Evolutionary conservation across 2,797 vertebrate genomes (phyloP), one percentile per base, ranked within the genome.

Genomic region (Argya squamiceps): DNA sequence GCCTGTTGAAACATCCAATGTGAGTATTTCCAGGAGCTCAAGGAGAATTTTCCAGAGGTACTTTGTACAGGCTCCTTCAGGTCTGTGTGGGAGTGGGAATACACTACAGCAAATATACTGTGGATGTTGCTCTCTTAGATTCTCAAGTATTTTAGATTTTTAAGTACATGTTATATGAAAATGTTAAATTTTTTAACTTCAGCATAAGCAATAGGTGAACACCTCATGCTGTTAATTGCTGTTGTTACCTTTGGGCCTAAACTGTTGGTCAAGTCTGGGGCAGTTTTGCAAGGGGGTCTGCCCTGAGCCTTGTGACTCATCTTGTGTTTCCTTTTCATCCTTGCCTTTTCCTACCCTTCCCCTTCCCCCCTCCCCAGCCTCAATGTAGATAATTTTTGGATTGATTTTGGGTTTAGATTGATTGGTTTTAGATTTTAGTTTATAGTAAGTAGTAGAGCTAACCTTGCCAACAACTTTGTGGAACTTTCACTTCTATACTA

Each of bases 91-190:
- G 1, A 77, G 30, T 34, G 34, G 41, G 41, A 47, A 62, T 26
- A 41, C 30, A 55, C 41, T 41, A 7, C 0, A 77, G 64, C 20
- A 69, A 47, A 77, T 5, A 21, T 0, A 69, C 16, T 8, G 7
- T 30, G 16, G 17, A 26, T 0, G 0, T 2, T 62, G 41, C 41
- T 77, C 34, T 69, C 30, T 56, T 34, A 12, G 8, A 50, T 15
- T 9, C 41, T 62, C 4, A 62, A 55, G 24, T 34, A 69, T 22
- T 55, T 86, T 22, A 11, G 30, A 62, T 62, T 77, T 68, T 30
- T 26, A 69, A 41, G 11, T 15, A 26, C 62, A 62, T 4, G 3
- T 14, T 30, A 2, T 26, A 41, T 77, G 41, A 55, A 41, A 69
- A 18, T 60, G 47, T 39, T 69, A 30, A 39, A 47, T 41, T 39